These are phyloP conservation scores for Microcebus griseorufus DNA, from an alignment of 2,113 vertebrate genomes.

Conservation along the genomic window DNA sequence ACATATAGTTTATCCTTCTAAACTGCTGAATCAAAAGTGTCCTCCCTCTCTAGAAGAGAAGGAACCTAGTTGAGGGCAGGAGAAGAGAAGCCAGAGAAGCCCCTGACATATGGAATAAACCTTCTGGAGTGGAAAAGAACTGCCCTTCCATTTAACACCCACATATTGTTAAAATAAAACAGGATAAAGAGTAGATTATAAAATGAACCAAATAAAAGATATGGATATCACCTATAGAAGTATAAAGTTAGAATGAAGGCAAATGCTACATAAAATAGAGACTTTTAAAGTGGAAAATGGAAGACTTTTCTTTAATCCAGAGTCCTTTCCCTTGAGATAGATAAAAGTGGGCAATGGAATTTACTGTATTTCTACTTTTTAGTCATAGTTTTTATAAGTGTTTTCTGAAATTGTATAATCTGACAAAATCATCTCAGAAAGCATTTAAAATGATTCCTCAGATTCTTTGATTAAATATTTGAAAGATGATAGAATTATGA, in stretches of 20 bases:
- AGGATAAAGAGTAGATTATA: neutral
- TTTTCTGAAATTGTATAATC: slow-evolving; percentile 59
- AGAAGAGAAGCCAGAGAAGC: neutral
- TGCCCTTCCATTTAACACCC: neutral
- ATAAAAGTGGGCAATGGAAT: slow-evolving; percentile 13
- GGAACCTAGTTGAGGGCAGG: neutral
- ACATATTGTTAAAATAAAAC: neutral
- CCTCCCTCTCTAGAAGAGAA: neutral
- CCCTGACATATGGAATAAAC: neutral
- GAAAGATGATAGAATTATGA: slow-evolving; percentile 21
- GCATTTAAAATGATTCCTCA: slow-evolving; percentile 38
- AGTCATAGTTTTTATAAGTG: slow-evolving; percentile 17
- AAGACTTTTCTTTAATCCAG: neutral
- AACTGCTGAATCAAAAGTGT: neutral
- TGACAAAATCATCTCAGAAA: slow-evolving; percentile 23
- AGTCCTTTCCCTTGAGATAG: neutral
- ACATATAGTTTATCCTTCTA: neutral
- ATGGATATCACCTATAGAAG: neutral
- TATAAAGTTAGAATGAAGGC: neutral
- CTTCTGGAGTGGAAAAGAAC: neutral
- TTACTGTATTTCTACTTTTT: neutral
- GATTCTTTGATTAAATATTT: slow-evolving; percentile 49
- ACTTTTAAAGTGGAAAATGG: slow-evolving; percentile 36
- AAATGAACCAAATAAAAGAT: neutral
- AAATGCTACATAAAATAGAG: neutral